Conservation (phyloP, 1,140 invertebrate genomes). For the Drosophila navojoa region DNA sequence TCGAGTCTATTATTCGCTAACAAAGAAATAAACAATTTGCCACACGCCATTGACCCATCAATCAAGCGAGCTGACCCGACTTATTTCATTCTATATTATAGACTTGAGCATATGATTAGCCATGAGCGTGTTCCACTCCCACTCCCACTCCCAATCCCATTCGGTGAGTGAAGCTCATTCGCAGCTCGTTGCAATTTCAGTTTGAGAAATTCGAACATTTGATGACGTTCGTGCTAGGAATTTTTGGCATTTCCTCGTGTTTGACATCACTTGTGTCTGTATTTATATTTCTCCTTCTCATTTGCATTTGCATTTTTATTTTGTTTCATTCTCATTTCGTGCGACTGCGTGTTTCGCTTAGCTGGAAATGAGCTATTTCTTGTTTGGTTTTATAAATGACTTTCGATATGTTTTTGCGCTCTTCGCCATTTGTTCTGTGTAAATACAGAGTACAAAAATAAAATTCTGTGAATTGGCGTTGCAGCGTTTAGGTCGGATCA, state of each 20-base stretch:
- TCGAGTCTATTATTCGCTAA: not conserved
- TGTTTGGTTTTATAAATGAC: conserved; percentile 10
- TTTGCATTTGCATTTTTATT: not conserved
- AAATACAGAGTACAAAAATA: conserved; percentile 22
- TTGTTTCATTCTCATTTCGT: not conserved
- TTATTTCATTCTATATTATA: not conserved
- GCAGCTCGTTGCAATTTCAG: not conserved
- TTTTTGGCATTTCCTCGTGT: conserved; percentile 26
- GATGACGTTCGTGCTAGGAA: conserved; percentile 35
- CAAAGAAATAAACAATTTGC: not conserved
- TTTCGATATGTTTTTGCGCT: conserved; percentile 15
- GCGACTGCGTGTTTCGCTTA: conserved; percentile 8
- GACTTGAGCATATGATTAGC: not conserved
- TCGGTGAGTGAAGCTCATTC: too few species aligned
- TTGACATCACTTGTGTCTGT: conserved; percentile 3
- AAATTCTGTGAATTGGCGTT: not conserved
- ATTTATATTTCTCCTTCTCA: not conserved
- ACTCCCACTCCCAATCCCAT: not conserved
- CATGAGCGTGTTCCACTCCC: not conserved
- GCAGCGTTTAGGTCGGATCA: too few species aligned
- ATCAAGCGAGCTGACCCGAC: not conserved
- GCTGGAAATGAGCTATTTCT: conserved; percentile 31
- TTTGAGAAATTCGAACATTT: conserved; percentile 5
- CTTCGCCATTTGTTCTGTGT: conserved; percentile 6
- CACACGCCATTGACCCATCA: not conserved